phyloP scores from a whole-genome alignment of 2,797 vertebrate genomes.

The Halcyon smyrnensis region DNA sequence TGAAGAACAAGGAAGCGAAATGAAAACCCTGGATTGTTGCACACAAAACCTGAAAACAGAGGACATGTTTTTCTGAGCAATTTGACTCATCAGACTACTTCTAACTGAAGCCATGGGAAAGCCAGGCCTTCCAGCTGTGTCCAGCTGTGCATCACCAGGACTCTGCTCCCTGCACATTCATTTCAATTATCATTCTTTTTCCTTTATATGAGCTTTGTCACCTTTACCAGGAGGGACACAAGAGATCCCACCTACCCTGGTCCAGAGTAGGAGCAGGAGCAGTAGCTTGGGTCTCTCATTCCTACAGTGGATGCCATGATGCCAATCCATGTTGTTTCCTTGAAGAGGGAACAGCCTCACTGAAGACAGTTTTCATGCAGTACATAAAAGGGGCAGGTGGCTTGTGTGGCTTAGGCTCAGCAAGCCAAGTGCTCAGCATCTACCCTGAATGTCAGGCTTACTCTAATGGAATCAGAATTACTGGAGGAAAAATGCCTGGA shows the following conservation, averaged over 20 bases:
- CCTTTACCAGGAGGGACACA: neutral
- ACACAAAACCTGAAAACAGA: neutral
- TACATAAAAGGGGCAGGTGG: neutral
- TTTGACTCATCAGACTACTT: neutral
- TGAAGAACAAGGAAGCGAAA: neutral
- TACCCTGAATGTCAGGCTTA: neutral
- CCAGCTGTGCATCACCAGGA: fast-evolving
- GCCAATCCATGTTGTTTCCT: neutral
- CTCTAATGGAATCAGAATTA: neutral
- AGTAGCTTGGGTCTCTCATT: neutral
- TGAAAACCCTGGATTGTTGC: neutral
- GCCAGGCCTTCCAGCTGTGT: fast-evolving
- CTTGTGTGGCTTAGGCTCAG: neutral
- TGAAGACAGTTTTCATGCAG: neutral
- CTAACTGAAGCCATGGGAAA: neutral
- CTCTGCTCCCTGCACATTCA: neutral
- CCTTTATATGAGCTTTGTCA: neutral
- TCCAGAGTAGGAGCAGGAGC: neutral
- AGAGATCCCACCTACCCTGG: neutral
- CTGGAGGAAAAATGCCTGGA: neutral
- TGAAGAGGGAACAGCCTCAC: fast-evolving
- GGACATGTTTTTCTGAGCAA: neutral
- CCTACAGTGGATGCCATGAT: neutral
- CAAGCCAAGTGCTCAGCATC: neutral
- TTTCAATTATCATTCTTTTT: neutral